These are phyloP conservation scores for Hyles euphorbiae DNA, from an alignment of 1,140 invertebrate species.

Conservation along the genomic window DNA sequence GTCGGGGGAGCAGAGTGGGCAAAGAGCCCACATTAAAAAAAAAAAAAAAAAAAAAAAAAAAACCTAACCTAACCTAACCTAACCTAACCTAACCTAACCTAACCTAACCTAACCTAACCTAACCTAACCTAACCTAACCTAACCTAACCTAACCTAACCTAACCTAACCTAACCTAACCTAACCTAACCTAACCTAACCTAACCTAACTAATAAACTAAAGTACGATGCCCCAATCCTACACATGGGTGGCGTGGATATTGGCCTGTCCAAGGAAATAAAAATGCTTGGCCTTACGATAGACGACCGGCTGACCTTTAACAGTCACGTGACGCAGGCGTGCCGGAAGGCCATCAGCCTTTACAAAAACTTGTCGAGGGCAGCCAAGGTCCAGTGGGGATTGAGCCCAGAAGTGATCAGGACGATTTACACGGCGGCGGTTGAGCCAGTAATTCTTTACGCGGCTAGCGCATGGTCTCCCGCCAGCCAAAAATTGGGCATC, in stretches of 20 bases:
- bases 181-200: no score
- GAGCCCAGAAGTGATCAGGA: conserved; percentile 6
- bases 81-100: no score
- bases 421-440: conserved; percentile 3
- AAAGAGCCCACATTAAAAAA: no score
- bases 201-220: conserved; percentile 11
- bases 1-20: no score
- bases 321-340: conserved; percentile 1
- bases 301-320: conserved; percentile 12
- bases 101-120: no score
- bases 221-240: conserved; percentile 7
- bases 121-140: no score
- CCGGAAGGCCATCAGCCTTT: background rate
- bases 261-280: conserved; percentile 9
- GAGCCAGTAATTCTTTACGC: conserved; percentile 2
- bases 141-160: no score
- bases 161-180: no score
- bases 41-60: no score
- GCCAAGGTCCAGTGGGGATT: conserved; percentile 11
- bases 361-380: conserved; percentile 5
- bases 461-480: background rate
- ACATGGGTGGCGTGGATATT: conserved; percentile 8
- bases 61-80: no score
- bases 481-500: background rate
- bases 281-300: conserved; percentile 7